phyloP scores from a whole-genome alignment of 2,113 vertebrate species.

The Psittacula cyanocephala region DNA sequence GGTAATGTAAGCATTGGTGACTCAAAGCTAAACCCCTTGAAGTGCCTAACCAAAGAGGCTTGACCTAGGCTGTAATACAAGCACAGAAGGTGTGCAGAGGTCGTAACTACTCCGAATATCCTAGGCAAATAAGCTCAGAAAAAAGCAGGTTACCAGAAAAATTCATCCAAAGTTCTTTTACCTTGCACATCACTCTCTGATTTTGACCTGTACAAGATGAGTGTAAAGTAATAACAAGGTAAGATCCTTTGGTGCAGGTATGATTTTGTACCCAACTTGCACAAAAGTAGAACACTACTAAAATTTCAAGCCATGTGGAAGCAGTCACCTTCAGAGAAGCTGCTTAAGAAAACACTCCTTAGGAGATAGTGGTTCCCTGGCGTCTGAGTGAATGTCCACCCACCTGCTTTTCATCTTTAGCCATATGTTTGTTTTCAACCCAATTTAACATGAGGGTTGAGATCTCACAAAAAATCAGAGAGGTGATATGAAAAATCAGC shows the following conservation, averaged over 20 bases:
- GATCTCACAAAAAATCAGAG: neutral
- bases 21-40: neutral
- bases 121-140: neutral
- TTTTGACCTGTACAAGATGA: neutral
- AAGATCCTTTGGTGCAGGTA: neutral
- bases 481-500: neutral
- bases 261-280: neutral
- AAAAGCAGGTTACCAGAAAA: neutral
- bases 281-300: neutral
- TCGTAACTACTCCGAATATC: neutral
- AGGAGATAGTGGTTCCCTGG: neutral
- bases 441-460: neutral
- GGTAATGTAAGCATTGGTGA: neutral
- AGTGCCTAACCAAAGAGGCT: neutral
- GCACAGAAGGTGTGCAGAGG: neutral
- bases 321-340: neutral
- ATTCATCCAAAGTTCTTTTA: neutral
- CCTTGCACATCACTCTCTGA: neutral
- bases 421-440: neutral
- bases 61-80: neutral
- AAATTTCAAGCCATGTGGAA: neutral
- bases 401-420: neutral
- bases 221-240: neutral
- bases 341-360: neutral
- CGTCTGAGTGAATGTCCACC: neutral